phyloP scores from a whole-genome alignment of 2,797 vertebrate genomes.

The Sebastes taczanowskii region DNA sequence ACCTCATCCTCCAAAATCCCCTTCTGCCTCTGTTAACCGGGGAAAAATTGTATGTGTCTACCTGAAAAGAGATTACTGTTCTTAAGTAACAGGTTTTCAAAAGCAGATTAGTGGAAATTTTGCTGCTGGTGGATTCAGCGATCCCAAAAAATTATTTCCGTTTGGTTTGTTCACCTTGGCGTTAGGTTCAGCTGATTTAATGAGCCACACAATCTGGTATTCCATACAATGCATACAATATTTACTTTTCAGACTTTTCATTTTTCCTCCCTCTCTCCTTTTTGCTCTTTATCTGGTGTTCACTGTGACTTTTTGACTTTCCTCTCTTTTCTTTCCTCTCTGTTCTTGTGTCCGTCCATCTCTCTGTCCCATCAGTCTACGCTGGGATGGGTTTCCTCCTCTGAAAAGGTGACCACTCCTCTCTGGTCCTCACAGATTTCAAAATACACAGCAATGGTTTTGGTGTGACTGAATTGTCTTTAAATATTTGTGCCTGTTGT shows the following conservation, averaged over 20 bases:
- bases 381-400: conserved; percentile 76
- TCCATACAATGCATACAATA: conserved; percentile 64
- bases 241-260: conserved; percentile 21
- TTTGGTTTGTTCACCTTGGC: conserved; percentile 30
- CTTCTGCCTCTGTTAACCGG: conserved; percentile 21
- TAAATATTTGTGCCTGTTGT: not conserved
- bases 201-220: conserved; percentile 33
- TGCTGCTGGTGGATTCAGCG: conserved; percentile 19
- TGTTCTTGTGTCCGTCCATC: conserved; percentile 36
- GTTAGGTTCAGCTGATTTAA: conserved; percentile 7
- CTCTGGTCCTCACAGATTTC: conserved; percentile 46
- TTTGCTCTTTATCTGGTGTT: conserved; percentile 28
- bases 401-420: conserved; percentile 88
- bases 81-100: conserved; percentile 20
- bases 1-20: conserved; percentile 55
- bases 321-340: conserved; percentile 50
- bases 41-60: conserved; percentile 72
- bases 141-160: conserved; percentile 12
- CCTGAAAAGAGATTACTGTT: conserved; percentile 38
- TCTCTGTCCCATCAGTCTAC: conserved; percentile 85
- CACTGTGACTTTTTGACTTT: conserved; percentile 56
- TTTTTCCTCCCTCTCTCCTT: conserved; percentile 4
- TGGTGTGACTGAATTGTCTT: not conserved
- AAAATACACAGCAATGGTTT: not conserved
- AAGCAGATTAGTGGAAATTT: conserved; percentile 45